phyloP scores from a whole-genome alignment of 2,797 vertebrate species.

The Miopithecus talapoin region DNA sequence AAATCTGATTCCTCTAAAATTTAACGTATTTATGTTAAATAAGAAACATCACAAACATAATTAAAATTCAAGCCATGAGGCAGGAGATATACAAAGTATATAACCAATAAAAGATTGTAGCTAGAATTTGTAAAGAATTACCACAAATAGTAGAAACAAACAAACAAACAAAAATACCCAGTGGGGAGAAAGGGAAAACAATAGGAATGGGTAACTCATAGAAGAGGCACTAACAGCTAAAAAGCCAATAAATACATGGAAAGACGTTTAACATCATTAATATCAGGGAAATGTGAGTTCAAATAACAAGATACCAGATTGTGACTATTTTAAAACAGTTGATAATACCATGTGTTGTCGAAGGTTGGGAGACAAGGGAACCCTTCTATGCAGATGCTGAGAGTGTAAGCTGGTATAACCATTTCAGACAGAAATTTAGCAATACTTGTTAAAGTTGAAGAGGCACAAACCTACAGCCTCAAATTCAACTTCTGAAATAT shows the following conservation, averaged over 20 bases:
- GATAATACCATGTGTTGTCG: not conserved
- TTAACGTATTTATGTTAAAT: not conserved
- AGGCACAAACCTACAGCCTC: not conserved
- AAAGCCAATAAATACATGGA: not conserved
- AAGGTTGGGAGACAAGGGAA: not conserved
- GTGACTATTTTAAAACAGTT: not conserved
- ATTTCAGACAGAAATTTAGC: not conserved
- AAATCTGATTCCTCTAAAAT: not conserved
- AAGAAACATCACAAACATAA: not conserved
- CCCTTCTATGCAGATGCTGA: not conserved
- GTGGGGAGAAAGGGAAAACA: not conserved
- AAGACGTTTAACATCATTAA: not conserved
- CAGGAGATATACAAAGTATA: not conserved
- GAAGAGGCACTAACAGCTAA: not conserved
- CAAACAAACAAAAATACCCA: not conserved
- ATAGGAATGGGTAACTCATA: not conserved
- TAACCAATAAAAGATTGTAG: not conserved
- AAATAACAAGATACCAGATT: not conserved
- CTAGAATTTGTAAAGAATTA: not conserved
- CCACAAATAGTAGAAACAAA: not conserved
- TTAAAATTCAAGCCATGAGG: not conserved
- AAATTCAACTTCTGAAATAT: not conserved
- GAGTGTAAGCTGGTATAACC: not conserved
- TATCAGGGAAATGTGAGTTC: not conserved
- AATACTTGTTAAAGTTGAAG: not conserved